phyloP scores from a whole-genome alignment of 1,140 invertebrate genomes.

The Philaenus spumarius region DNA sequence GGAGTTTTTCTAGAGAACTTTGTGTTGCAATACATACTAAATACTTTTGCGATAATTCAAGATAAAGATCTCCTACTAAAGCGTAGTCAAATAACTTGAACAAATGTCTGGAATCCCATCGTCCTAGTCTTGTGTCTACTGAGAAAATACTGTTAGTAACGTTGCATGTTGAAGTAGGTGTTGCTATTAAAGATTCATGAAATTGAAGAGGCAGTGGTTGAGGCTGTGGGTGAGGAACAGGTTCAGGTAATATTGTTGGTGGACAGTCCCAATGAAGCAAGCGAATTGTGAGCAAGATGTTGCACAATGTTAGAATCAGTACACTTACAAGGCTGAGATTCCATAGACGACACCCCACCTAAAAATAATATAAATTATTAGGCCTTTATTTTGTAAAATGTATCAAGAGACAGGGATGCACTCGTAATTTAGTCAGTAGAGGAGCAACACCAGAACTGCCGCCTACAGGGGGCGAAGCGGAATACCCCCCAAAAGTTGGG shows the following conservation, averaged over 20 bases:
- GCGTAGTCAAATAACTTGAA: conserved; percentile 69
- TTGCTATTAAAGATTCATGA: conserved; percentile 28
- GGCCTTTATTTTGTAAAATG: no score
- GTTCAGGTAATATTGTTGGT: not conserved
- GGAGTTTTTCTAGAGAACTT: conserved; percentile 70
- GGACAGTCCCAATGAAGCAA: conserved; percentile 46
- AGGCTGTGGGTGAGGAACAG: conserved; percentile 1
- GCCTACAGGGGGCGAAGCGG: no score
- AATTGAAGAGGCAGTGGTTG: conserved; percentile 10
- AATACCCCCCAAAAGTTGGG: no score
- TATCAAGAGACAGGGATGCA: no score
- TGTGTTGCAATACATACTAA: conserved; percentile 75
- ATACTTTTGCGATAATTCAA: conserved; percentile 47
- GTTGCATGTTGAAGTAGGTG: conserved; percentile 26
- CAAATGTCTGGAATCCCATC: conserved; percentile 52
- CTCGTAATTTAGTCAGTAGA: no score
- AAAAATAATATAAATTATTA: no score
- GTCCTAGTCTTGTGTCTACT: conserved; percentile 40
- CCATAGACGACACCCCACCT: conserved; percentile 57
- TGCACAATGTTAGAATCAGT: conserved; percentile 55
- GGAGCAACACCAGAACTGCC: no score
- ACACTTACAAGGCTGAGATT: conserved; percentile 57
- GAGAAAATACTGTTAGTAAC: conserved; percentile 37
- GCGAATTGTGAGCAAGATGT: conserved; percentile 59
- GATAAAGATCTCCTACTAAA: conserved; percentile 53